These are phyloP conservation scores for Istiophorus platypterus DNA, from an alignment of 2,113 vertebrate genomes.

Conservation along the genomic window DNA sequence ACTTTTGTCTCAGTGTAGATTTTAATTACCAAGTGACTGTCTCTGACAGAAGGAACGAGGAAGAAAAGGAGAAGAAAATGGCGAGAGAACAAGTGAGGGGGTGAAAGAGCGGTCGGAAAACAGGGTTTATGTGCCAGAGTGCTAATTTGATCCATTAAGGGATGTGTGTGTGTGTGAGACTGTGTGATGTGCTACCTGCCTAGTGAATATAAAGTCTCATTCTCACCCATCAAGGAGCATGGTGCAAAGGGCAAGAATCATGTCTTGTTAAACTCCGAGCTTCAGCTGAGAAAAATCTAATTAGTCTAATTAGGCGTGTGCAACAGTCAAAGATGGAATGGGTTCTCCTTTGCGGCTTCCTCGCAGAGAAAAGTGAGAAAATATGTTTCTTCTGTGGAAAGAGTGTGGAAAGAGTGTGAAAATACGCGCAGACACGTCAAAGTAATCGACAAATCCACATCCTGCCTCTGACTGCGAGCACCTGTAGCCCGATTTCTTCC, in stretches of 20 bases:
- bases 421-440: slow-evolving; percentile 16
- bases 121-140: slow-evolving; percentile 74
- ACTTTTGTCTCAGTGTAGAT: slow-evolving; percentile 71
- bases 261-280: slow-evolving; percentile 63
- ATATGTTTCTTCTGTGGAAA: slow-evolving; percentile 31
- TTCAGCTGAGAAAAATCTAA: slow-evolving; percentile 70
- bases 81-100: slow-evolving; percentile 34
- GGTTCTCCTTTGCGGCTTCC: slow-evolving; percentile 36
- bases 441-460: slow-evolving; percentile 38
- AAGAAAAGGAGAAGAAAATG: slow-evolving; percentile 37
- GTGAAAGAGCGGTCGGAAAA: slow-evolving; percentile 54
- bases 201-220: slow-evolving; percentile 69
- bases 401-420: slow-evolving; percentile 35
- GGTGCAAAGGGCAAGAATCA: slow-evolving; percentile 57
- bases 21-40: slow-evolving; percentile 73
- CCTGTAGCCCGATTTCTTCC: slow-evolving; percentile 20
- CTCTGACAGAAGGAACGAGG: slow-evolving; percentile 41
- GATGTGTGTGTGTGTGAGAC: slow-evolving; percentile 38
- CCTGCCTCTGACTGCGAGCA: slow-evolving; percentile 10
- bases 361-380: slow-evolving; percentile 52
- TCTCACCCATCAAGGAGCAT: slow-evolving; percentile 67
- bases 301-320: slow-evolving; percentile 73
- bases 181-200: slow-evolving; percentile 63
- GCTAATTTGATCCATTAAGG: slow-evolving; percentile 83
- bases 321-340: slow-evolving; percentile 57